Evolutionary conservation across 2,797 vertebrate genomes (phyloP), one percentile per base, ranked within the genome.

Genomic region (Tragopan temminckii): DNA sequence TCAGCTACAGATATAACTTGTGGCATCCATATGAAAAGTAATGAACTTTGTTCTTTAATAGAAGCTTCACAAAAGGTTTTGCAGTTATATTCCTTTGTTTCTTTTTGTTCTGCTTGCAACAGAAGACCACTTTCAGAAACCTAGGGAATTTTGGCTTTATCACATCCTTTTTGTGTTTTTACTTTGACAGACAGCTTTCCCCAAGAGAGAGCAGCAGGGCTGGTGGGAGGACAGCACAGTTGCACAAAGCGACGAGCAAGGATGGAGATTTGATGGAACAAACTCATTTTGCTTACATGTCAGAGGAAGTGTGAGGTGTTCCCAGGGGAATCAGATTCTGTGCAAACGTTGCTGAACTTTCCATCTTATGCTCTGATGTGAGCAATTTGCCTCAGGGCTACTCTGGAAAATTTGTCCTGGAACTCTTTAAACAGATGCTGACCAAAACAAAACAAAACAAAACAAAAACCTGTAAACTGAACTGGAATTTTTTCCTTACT

Each of bases 261-360:
- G 46, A 43, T 4, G 13, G 11, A 67, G 53, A 72, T 38, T 31
- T 74, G 31, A 19, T 70, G 69, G 69, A 87, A 82, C 68, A 70
- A 82, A 31, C 7, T n/a, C 10, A 43, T 59, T 94, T 66, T 85
- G 38, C 68, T 80, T 91, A 33, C 2, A 0, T 80, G 79, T 70
- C 79, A 80, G 72, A 88, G 67, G 23, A 85, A 48, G 35, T 14
- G 59, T 79, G 63, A n/a, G 71, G 84, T 12, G 6, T 68, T 62
- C 72, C 53, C 36, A 10, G 21, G 69, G 79, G 85, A 83, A 64
- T 19, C 14, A 64, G 36, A 31, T 80, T 91, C 82, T 11, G 2
- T 61, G 33, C 63, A 12, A 78, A 83, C 80, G 69, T 57, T 89
- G 80, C 80, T 91, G 89, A 92, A 87, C 64, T 85, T 87, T 79